Evolutionary conservation across 2,888 invertebrate genomes (phyloP).

Genomic region (Machimus rusticus): DNA sequence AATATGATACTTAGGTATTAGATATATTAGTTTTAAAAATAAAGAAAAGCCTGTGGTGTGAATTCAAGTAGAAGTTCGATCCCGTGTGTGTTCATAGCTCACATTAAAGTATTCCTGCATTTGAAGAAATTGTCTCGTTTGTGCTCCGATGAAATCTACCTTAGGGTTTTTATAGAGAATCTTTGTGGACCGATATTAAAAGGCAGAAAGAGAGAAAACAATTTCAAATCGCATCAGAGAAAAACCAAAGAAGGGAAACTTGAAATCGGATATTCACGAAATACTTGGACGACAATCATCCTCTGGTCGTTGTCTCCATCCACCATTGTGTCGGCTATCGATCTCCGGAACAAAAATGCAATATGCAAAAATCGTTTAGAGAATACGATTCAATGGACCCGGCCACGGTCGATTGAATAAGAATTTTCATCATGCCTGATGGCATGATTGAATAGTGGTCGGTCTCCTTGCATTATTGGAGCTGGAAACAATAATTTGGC

Average conservation of each 20-base stretch:
- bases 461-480: not conserved
- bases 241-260: slow-evolving; percentile 32
- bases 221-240: slow-evolving; percentile 29
- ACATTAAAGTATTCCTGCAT: not conserved
- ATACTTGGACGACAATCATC: slow-evolving; percentile 43
- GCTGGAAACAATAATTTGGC: slow-evolving; percentile 20
- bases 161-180: not conserved
- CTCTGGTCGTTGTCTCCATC: slow-evolving; percentile 41
- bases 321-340: slow-evolving; percentile 43
- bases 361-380: slow-evolving; percentile 40
- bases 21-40: not conserved
- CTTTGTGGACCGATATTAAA: not conserved
- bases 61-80: not conserved
- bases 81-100: too few species aligned
- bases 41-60: not conserved
- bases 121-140: not conserved
- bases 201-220: not conserved
- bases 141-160: not conserved
- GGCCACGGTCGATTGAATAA: slow-evolving; percentile 35
- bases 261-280: slow-evolving; percentile 41
- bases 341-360: slow-evolving; percentile 31
- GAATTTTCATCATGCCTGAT: slow-evolving; percentile 40
- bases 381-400: slow-evolving; percentile 27
- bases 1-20: too few species aligned
- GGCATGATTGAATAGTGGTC: slow-evolving; percentile 27